These are phyloP conservation scores for Pollachius pollachius DNA, from an alignment of 2,113 vertebrate species.

Conservation along the genomic window DNA sequence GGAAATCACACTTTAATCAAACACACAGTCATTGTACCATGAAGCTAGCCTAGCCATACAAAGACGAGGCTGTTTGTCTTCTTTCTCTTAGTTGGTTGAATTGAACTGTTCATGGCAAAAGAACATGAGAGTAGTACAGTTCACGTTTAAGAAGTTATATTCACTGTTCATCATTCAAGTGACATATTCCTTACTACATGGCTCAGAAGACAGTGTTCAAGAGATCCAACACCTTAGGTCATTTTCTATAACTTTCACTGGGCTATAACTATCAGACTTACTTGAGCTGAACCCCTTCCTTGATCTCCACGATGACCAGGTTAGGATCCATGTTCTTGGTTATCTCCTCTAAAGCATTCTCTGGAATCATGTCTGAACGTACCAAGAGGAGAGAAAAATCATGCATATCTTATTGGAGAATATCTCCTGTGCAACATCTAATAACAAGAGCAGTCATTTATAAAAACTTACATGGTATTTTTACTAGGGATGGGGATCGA, in stretches of 20 bases:
- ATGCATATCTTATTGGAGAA: neutral
- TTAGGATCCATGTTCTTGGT: constrained; percentile 97
- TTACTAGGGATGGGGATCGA: no score
- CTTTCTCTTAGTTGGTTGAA: neutral
- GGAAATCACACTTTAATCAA: no score
- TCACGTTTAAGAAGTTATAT: neutral
- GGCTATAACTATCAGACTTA: constrained; percentile 61
- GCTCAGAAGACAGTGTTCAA: neutral
- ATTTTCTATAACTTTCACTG: neutral
- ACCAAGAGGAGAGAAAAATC: neutral
- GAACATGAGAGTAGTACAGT: neutral
- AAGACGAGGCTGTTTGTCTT: no score
- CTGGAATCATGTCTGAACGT: constrained; percentile 90
- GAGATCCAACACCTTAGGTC: neutral
- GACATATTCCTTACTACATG: neutral
- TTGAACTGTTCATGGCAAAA: neutral
- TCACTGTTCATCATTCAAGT: no score
- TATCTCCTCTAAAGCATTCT: constrained; percentile 97
- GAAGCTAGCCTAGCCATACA: no score
- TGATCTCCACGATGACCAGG: constrained; percentile 88
- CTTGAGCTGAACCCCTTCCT: constrained; percentile 89
- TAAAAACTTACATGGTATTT: no score
- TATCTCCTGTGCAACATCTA: neutral
- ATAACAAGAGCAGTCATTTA: no score
- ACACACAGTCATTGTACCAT: no score